These are phyloP conservation scores for Sipunculus nudus DNA, from an alignment of 2,888 invertebrate species.

Conservation along the genomic window DNA sequence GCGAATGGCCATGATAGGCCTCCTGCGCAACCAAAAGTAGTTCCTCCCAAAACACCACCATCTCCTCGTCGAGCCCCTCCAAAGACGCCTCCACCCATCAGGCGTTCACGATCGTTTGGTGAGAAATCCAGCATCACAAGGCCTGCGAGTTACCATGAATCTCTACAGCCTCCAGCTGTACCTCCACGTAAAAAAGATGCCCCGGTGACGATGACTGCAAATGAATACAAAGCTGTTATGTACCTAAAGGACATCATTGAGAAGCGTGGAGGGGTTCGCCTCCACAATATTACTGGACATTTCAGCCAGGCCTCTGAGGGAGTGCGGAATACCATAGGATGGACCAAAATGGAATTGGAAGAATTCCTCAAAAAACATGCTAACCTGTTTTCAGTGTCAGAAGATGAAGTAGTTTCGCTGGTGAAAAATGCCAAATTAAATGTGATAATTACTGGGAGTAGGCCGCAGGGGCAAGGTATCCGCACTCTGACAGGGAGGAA, in stretches of 20 bases:
- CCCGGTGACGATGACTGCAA: constrained; percentile 66
- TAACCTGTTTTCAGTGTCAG: constrained; percentile 58
- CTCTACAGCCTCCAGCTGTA: too few species aligned
- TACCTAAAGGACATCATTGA: constrained; percentile 65
- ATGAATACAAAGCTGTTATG: constrained; percentile 66
- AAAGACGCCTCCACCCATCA: constrained; percentile 21
- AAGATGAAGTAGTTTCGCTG: constrained; percentile 58
- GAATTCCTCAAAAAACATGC: constrained; percentile 61
- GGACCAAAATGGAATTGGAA: constrained; percentile 62
- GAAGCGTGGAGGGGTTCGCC: constrained; percentile 59
- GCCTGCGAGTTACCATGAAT: too few species aligned
- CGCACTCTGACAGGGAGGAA: constrained; percentile 52
- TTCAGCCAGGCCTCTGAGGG: constrained; percentile 63
- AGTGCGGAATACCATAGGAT: constrained; percentile 63
- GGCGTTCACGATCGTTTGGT: constrained; percentile 28
- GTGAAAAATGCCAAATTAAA: constrained; percentile 62
- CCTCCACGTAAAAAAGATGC: too few species aligned
- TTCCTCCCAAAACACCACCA: constrained; percentile 36
- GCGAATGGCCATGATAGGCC: constrained; percentile 5
- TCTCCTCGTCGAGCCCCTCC: constrained; percentile 28
- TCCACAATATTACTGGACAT: constrained; percentile 56
- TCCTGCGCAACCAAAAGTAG: constrained; percentile 11
- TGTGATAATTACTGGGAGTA: constrained; percentile 64
- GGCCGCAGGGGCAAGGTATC: constrained; percentile 19
- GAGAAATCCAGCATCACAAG: too few species aligned